Evolutionary conservation across 2,113 vertebrate genomes (phyloP).

Genomic region (Cryptomyrus ogoouensis): DNA sequence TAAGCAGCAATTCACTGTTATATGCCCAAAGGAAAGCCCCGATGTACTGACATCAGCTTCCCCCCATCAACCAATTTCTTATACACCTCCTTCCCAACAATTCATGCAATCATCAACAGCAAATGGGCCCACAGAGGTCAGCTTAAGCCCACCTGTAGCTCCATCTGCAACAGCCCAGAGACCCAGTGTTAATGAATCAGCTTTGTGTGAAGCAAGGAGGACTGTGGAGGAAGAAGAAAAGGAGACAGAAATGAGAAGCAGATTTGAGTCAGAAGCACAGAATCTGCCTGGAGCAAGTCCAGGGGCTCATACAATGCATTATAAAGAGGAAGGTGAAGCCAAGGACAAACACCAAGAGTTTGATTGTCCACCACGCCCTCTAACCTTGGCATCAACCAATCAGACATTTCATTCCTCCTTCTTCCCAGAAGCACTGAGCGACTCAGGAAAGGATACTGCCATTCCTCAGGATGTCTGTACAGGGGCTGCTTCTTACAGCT

Average conservation of each 20-base stretch:
- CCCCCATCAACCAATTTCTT: conserved; percentile 22
- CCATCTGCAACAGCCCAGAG: conserved; percentile 34
- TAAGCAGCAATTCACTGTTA: conserved; percentile 50
- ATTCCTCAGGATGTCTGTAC: conserved; percentile 62
- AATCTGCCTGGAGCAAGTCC: conserved; percentile 49
- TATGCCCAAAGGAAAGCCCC: conserved; percentile 57
- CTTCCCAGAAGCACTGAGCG: conserved; percentile 41
- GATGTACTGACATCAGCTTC: conserved; percentile 40
- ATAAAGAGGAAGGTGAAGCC: conserved; percentile 44
- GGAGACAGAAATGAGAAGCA: conserved; percentile 52
- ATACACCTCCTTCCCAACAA: conserved; percentile 33
- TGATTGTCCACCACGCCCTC: conserved; percentile 52
- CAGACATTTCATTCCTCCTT: conserved; percentile 45
- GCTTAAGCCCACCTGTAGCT: conserved; percentile 47
- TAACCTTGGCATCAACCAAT: conserved; percentile 56
- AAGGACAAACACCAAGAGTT: conserved; percentile 38
- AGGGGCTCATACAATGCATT: conserved; percentile 42
- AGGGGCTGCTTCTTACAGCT: conserved; percentile 48
- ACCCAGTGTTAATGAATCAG: conserved; percentile 42
- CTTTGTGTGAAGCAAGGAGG: conserved; percentile 25
- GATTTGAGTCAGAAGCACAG: conserved; percentile 52
- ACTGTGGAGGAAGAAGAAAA: conserved; percentile 26
- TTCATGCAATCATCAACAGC: conserved; percentile 47
- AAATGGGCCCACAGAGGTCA: conserved; percentile 67
- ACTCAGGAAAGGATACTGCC: conserved; percentile 46